Percentiles rank a stretch among this genome's conserved stretches.
Evolutionary conservation across 2,888 invertebrate genomes (phyloP).

Genomic region (Steromphala cineraria): DNA sequence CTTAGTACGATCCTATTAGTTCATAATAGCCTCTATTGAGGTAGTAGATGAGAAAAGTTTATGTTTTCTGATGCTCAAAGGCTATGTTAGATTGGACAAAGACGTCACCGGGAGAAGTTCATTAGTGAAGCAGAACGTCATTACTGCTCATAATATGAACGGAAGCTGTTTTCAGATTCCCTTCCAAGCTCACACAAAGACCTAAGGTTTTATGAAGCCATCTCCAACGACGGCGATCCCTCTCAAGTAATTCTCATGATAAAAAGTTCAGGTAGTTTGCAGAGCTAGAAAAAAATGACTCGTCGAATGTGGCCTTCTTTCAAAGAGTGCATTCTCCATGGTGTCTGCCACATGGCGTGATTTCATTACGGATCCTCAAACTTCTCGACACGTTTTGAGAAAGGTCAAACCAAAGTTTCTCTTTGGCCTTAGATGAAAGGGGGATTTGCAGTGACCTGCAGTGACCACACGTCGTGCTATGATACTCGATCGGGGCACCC

Average conservation of each 20-base stretch:
- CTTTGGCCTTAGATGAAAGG: background rate
- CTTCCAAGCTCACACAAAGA: background rate
- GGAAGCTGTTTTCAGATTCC: background rate
- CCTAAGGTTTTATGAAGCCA: background rate
- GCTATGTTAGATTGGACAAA: no score
- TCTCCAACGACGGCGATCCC: background rate
- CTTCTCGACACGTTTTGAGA: background rate
- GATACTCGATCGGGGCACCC: background rate
- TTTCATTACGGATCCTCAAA: background rate
- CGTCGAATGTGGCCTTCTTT: background rate
- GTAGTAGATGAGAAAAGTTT: no score
- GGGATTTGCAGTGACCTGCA: background rate
- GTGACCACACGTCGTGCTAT: conserved; percentile 1
- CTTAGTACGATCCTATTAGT: no score
- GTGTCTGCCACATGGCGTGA: background rate
- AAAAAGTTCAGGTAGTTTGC: no score
- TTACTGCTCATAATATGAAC: no score
- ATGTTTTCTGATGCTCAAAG: no score
- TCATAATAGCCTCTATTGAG: no score
- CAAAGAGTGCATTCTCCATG: background rate
- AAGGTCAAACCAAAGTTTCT: conserved; percentile 12
- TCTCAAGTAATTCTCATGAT: background rate
- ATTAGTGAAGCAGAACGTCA: no score
- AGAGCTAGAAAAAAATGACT: background rate
- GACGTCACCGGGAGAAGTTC: no score